These are phyloP conservation scores for Sanderia malayensis DNA, from an alignment of 30 jellyfish, hydroid and myxozoan genomes.

Conservation along the genomic window DNA sequence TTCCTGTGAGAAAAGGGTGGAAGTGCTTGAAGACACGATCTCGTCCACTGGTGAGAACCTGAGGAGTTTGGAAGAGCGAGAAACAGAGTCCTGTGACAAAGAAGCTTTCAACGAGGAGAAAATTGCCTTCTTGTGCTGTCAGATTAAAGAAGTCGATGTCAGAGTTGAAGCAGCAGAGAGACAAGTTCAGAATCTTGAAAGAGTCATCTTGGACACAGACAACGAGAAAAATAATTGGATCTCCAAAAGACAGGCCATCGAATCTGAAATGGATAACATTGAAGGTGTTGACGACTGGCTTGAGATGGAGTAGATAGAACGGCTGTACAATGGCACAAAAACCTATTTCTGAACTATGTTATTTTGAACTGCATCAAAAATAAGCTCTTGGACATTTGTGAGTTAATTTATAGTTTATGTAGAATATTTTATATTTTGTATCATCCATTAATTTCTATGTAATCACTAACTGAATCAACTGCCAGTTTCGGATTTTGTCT, in stretches of 20 bases:
- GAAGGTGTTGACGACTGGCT: conserved; percentile 63
- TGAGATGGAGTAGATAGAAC: conserved; percentile 8
- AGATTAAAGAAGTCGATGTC: conserved; percentile 86
- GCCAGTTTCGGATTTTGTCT: too few relatives aligned
- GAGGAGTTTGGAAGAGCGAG: conserved; percentile 78
- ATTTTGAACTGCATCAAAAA: background rate
- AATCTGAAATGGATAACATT: conserved; percentile 62
- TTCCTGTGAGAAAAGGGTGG: conserved; percentile 64
- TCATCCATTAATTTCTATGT: background rate
- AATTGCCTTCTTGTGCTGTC: conserved; percentile 65
- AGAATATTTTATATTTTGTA: background rate
- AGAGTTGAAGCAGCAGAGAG: conserved; percentile 93
- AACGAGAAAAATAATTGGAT: conserved; percentile 71
- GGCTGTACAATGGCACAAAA: too few relatives aligned
- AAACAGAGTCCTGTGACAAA: conserved; percentile 59
- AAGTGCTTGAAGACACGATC: conserved; percentile 67
- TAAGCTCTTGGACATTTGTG: background rate
- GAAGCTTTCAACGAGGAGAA: conserved; percentile 87
- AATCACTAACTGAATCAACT: too few relatives aligned
- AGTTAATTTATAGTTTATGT: background rate
- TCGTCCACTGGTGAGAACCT: conserved; percentile 71
- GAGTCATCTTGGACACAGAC: conserved; percentile 65
- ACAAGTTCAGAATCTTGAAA: conserved; percentile 58
- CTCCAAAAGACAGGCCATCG: conserved; percentile 58
- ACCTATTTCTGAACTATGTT: too few relatives aligned